Conservation (phyloP, 1,140 invertebrate genomes). For the Drosophila santomea region DNA sequence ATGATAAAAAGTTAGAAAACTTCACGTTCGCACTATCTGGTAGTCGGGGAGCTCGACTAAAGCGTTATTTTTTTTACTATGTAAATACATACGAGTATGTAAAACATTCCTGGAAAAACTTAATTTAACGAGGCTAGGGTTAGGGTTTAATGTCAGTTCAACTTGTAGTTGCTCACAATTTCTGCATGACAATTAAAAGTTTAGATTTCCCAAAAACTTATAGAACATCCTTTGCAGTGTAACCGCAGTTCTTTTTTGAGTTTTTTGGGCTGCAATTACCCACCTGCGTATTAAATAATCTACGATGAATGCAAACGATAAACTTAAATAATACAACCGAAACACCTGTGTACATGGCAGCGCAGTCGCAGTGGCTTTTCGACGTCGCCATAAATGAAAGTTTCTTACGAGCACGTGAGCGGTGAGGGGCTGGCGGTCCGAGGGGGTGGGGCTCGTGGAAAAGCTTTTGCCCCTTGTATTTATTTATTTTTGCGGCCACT, state of each 20-base stretch:
- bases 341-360: constrained; percentile 77
- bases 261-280: constrained; percentile 38
- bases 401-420: constrained; percentile 33
- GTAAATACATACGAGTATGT: no score
- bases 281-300: constrained; percentile 58
- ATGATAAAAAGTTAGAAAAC: no score
- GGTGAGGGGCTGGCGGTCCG: not conserved
- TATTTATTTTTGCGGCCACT: constrained; percentile 34
- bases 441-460: constrained; percentile 29
- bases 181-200: no score
- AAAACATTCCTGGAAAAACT: no score
- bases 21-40: no score
- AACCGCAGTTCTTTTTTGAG: constrained; percentile 4
- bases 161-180: no score
- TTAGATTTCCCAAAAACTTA: not conserved
- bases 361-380: constrained; percentile 46
- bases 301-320: constrained; percentile 62
- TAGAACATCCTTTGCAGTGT: constrained; percentile 48
- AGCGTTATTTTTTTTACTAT: no score
- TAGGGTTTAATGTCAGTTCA: no score
- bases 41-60: no score
- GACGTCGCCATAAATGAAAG: constrained; percentile 45
- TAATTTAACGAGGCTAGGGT: no score
- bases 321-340: constrained; percentile 66
- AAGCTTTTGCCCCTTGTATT: constrained; percentile 69